A percentile compares a stretch with the other conserved stretches of the same genome.
These are phyloP conservation scores for crab-eating macaque (Macaca fascicularis) DNA, from an alignment of 2,113 vertebrate genomes.

Conservation along the genomic window DNA sequence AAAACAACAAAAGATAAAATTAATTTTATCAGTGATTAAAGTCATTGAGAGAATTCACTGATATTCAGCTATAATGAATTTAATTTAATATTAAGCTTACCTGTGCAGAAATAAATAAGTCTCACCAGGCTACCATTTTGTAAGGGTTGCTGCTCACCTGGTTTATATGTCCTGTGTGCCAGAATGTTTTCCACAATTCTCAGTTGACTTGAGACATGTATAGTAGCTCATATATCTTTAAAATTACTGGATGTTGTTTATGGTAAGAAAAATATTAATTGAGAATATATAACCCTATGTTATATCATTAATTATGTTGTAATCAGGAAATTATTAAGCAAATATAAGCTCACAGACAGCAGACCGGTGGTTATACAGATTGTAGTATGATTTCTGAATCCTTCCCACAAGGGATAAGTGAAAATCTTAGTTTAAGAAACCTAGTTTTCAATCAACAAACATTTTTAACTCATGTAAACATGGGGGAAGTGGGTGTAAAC, in stretches of 20 bases:
- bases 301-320: not conserved
- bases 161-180: not conserved
- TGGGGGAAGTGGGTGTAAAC: not conserved
- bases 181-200: not conserved
- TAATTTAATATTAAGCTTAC: not conserved
- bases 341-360: not conserved
- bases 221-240: not conserved
- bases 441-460: not conserved
- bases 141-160: not conserved
- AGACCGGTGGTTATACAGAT: not conserved
- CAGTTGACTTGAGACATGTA: not conserved
- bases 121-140: not conserved
- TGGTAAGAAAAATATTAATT: not conserved
- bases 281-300: not conserved
- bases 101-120: not conserved
- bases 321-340: not conserved
- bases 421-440: not conserved
- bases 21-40: not conserved
- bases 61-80: not conserved
- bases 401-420: not conserved
- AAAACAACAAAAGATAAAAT: not conserved
- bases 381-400: not conserved
- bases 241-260: constrained; percentile 8
- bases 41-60: not conserved
- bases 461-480: not conserved